phyloP scores from a whole-genome alignment of 35 echinoderm and acorn worm genomes.

The Patiria miniata region DNA sequence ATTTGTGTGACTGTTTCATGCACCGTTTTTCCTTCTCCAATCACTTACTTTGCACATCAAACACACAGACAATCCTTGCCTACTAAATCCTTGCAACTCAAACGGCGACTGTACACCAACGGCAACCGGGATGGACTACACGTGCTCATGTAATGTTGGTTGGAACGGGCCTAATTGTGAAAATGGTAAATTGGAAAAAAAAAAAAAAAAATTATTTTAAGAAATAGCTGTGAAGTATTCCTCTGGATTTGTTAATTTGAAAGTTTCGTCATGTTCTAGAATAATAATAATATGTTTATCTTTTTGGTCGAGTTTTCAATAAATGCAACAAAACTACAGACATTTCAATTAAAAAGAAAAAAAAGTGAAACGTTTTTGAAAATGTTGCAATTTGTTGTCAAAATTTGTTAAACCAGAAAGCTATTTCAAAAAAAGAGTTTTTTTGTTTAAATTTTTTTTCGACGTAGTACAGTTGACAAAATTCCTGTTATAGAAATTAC shows the following conservation, averaged over 20 bases:
- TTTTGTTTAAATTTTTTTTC: not conserved
- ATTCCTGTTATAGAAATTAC: not conserved
- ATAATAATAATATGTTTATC: too few relatives aligned
- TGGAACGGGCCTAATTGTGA: slow-evolving; percentile 75
- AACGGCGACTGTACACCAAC: slow-evolving; percentile 59
- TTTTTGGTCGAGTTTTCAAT: too few relatives aligned
- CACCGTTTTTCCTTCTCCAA: not conserved
- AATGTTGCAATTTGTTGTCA: not conserved
- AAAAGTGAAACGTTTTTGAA: not conserved
- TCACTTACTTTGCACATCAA: not conserved
- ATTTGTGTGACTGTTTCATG: not conserved
- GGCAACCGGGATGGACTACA: slow-evolving; percentile 31
- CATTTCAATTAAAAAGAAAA: too few relatives aligned
- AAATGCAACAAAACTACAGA: too few relatives aligned
- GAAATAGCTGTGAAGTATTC: too few relatives aligned
- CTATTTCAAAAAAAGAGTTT: not conserved
- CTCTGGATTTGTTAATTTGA: too few relatives aligned
- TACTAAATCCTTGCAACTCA: slow-evolving; percentile 65
- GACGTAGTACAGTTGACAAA: not conserved
- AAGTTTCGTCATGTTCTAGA: too few relatives aligned
- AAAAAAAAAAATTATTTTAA: too few relatives aligned
- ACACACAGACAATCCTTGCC: slow-evolving; percentile 70
- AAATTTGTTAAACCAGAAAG: not conserved
- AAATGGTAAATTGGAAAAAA: slow-evolving; percentile 61
- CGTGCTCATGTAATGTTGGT: slow-evolving; percentile 66